Percentiles rank a stretch among this genome's conserved stretches.
These are phyloP conservation scores for Nymphalis polychloros DNA, from an alignment of 2,888 invertebrate genomes.

Conservation along the genomic window DNA sequence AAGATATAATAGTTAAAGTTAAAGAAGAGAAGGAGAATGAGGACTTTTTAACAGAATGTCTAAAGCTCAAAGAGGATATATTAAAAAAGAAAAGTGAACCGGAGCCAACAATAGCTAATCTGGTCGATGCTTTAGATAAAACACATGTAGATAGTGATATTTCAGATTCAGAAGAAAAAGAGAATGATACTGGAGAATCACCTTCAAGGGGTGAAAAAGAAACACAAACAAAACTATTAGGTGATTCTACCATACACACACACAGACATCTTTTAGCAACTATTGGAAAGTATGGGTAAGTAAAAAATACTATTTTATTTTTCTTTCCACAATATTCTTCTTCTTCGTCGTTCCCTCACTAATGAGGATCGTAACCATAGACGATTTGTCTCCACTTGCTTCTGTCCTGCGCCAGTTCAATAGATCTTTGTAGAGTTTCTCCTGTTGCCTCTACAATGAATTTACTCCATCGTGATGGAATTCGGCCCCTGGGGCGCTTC, in stretches of 20 bases:
- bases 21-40: conserved; percentile 48
- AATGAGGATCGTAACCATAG: too few species aligned
- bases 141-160: conserved; percentile 53
- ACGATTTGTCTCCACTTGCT: too few species aligned
- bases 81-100: conserved; percentile 59
- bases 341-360: neutral
- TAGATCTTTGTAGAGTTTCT: too few species aligned
- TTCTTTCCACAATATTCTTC: neutral
- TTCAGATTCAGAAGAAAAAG: conserved; percentile 11
- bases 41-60: conserved; percentile 70
- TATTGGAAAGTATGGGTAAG: conserved; percentile 84
- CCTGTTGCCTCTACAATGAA: too few species aligned
- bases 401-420: too few species aligned
- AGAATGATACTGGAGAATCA: neutral
- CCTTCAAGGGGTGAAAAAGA: conserved; percentile 8
- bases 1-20: conserved; percentile 62
- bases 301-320: conserved; percentile 38
- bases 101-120: conserved; percentile 59
- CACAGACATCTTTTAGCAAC: conserved; percentile 84
- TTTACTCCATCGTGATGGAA: too few species aligned
- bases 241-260: conserved; percentile 50
- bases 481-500: too few species aligned
- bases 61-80: conserved; percentile 66
- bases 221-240: conserved; percentile 19
- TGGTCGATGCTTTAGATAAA: conserved; percentile 68